phyloP scores from a whole-genome alignment of 2,113 vertebrate species.

The Chunga burmeisteri region DNA sequence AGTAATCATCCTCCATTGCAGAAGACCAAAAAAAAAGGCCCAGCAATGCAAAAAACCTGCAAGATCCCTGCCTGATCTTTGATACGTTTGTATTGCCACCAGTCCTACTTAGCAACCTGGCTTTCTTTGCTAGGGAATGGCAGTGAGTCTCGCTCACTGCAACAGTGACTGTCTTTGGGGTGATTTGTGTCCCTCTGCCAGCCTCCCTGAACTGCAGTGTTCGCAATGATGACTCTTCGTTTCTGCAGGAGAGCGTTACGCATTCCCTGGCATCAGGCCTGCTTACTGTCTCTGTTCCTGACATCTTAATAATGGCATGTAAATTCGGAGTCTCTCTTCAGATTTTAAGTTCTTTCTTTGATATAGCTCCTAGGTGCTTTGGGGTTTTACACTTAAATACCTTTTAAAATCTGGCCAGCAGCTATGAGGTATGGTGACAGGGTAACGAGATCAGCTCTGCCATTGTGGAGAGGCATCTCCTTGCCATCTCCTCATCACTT shows the following conservation, averaged over 20 bases:
- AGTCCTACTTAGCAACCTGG: neutral
- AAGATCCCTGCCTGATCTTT: neutral
- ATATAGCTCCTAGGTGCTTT: neutral
- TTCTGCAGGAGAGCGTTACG: neutral
- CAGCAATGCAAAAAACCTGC: neutral
- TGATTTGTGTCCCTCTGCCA: neutral
- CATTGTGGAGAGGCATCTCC: neutral
- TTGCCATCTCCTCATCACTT: neutral
- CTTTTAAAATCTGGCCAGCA: neutral
- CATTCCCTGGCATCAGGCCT: neutral
- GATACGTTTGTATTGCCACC: neutral
- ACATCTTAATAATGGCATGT: neutral
- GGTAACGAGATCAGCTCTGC: neutral
- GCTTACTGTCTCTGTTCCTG: neutral
- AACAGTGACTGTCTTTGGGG: neutral
- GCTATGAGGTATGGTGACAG: neutral
- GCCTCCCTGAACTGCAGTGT: neutral
- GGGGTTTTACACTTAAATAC: neutral
- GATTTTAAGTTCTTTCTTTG: neutral
- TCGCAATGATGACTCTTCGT: accelerated
- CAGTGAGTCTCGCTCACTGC: neutral
- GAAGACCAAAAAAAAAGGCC: neutral
- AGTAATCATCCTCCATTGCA: neutral
- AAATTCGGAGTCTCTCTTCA: neutral
- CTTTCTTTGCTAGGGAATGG: neutral